Base-by-base conservation (phyloP, 2,888 invertebrate species). In the Ectemnius lituratus region DNA sequence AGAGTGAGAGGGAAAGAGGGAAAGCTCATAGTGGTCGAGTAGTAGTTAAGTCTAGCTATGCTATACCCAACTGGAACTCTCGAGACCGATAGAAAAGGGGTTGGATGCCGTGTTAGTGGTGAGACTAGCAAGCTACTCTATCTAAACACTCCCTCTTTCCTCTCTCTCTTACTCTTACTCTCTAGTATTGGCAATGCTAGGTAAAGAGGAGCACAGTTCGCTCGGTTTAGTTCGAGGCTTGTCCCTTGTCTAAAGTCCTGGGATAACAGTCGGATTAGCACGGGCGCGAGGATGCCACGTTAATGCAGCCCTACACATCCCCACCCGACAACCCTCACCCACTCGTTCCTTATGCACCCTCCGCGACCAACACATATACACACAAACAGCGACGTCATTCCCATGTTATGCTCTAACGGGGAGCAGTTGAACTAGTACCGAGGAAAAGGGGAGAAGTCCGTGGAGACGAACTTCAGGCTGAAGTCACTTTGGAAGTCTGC, bases 221-320 rank as follows among this genome's bases (percentile, higher is more conserved):
- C 68, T 67, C 46, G 64, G 68, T 79, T 69, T 72, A 68, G 68
- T 72, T 81, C 76, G 76, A 76, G 81, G 75, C 67, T 73, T 75
- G 78, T 73, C 67, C 73, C 75, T 71, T 60, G 80, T 77, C 78
- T 74, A 84, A 82, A 85, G 84, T 84, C 76, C 70, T 62, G 78
- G 71, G 82, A 85, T 84, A 85, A 84, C 85, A 75, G 78, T 74
- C 64, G 81, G 85, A 84, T 84, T 84, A 84, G 78, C 52, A 16
- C 75, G 37, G 8, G 77, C 67, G 64, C 70, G 57, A 71, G 79
- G 78, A 84, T 79, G 82, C 79, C 74, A 76, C 79, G 75, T 78
- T 84, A 81, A 82, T 84, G 79, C 84, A 73, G 65, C 70, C 59
- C 63, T 23, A 23, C 23, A 23, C 2, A 3, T n/a, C n/a, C 23